Base-by-base conservation (phyloP, 2,113 vertebrate species). In the Athene cunicularia region DNA sequence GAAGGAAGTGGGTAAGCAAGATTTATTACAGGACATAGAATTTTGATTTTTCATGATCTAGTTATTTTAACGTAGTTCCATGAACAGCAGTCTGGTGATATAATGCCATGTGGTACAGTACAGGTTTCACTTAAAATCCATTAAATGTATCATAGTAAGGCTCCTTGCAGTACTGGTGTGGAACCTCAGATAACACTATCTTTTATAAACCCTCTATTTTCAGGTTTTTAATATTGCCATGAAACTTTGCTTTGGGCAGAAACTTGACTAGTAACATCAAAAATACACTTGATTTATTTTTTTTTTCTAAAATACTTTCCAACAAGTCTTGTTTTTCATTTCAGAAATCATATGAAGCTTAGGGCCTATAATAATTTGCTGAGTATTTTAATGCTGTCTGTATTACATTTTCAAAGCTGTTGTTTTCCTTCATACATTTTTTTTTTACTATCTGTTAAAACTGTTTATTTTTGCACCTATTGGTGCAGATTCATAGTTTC, bases 71-170 rank as follows among this genome's bases (percentile, higher is more conserved):
- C 6, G 1, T 6, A 59, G 28, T 52, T 89, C 20, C 14, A 30
- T 49, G 43, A 28, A 11, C 24, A 73, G 6, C 18, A 67, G 10
- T 49, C 37, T 75, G 47, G 35, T 91, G 80, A 90, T 30, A 77
- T 41, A 83, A 28, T 39, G 33, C 23, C 11, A 11, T 17, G 72
- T 70, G 19, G 23, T 72, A 77, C 23, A 58, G 22, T 35, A 37
- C 19, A 80, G 18, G 73, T 71, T 96, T 90, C 35, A 72, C 52
- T 93, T 96, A 63, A 93, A 94, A 94, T 70, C 81, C 37, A 18
- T 70, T 86, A 64, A 72, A 90, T 83, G 16, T 32, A 17, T 47
- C 81, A 80, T 26, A 35, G 16, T 37, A 71, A 91, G 22, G 2
- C 10, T 86, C 28, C 76, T 70, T 95, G 28, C 59, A 50, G 7